phyloP scores from a whole-genome alignment of 92 coral and sea anemone genomes.

The Meandrina meandrites region DNA sequence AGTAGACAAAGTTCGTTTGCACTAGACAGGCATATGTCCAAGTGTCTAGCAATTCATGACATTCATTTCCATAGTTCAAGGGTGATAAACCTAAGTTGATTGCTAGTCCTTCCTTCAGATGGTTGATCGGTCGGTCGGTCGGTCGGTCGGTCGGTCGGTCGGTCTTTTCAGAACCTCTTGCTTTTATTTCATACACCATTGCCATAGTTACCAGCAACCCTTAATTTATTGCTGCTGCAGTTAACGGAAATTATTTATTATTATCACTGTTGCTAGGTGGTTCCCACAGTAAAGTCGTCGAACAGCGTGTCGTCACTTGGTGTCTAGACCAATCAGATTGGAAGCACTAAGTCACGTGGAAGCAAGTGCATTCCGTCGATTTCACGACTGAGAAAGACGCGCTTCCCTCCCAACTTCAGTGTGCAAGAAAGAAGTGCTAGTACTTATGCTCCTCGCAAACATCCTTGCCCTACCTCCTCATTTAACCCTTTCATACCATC shows the following conservation, averaged over 20 bases:
- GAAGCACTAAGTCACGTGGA: not conserved
- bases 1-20: not conserved
- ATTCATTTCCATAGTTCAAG: too few species aligned
- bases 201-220: not conserved
- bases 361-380: not conserved
- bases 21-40: not conserved
- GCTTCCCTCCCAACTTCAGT: not conserved
- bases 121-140: not conserved
- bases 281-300: slow-evolving; percentile 27
- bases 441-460: not conserved
- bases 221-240: too few species aligned
- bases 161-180: not conserved
- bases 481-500: slow-evolving; percentile 9
- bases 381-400: not conserved
- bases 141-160: not conserved
- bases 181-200: not conserved
- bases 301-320: slow-evolving; percentile 35
- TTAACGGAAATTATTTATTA: not conserved
- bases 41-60: too few species aligned
- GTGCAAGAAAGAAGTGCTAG: not conserved
- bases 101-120: not conserved
- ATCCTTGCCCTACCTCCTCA: not conserved
- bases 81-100: too few species aligned
- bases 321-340: not conserved
- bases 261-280: not conserved